These are phyloP conservation scores for Cremastinae sp. DNA, from an alignment of 2,888 invertebrate genomes.

Conservation along the genomic window DNA sequence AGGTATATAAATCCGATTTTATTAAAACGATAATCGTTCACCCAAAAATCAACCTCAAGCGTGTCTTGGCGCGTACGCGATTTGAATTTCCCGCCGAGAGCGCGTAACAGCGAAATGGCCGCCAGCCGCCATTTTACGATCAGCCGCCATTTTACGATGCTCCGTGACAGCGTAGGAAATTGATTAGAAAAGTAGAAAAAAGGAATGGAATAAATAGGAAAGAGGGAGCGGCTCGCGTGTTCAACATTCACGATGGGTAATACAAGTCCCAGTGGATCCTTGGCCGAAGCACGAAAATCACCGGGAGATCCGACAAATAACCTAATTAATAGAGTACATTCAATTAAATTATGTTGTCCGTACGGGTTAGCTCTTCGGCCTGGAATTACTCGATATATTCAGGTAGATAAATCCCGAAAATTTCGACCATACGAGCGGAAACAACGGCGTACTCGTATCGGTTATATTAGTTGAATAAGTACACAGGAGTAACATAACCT, in stretches of 20 bases:
- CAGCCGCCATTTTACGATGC: too few species aligned
- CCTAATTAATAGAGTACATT: constrained; percentile 76
- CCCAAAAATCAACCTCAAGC: too few species aligned
- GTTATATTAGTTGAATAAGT: neutral
- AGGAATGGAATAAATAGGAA: constrained; percentile 13
- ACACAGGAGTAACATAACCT: constrained; percentile 27
- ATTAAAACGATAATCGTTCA: constrained; percentile 48
- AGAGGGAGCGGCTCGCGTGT: constrained; percentile 47
- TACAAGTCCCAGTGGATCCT: constrained; percentile 36
- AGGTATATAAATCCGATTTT: constrained; percentile 6
- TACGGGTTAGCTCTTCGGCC: neutral
- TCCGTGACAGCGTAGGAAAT: too few species aligned
- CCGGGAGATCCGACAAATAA: constrained; percentile 69
- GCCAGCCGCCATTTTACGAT: constrained; percentile 27
- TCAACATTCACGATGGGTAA: constrained; percentile 15
- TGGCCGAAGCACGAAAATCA: constrained; percentile 49
- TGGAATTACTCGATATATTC: neutral
- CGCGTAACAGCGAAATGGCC: constrained; percentile 18
- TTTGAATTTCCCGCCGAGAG: neutral
- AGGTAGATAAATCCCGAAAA: neutral
- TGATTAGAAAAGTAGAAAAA: constrained; percentile 45
- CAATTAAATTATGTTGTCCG: constrained; percentile 71
- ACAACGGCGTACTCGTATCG: constrained; percentile 7
- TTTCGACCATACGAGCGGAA: too few species aligned
- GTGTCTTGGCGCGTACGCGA: too few species aligned